Evolutionary conservation across 2,888 invertebrate species (phyloP).

Genomic region (Tineola bisselliella): DNA sequence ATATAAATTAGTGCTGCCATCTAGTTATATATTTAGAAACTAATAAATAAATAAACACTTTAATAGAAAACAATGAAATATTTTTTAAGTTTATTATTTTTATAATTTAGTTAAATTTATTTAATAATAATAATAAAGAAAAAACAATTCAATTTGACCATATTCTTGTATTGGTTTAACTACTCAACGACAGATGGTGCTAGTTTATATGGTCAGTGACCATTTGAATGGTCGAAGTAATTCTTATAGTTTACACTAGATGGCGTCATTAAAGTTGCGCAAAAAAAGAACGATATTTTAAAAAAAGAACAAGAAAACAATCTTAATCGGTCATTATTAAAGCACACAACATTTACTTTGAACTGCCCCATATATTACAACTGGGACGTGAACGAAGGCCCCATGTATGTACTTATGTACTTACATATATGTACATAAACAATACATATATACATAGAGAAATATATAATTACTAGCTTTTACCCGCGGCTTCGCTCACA

Average conservation of each 20-base stretch:
- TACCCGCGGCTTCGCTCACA: too few species aligned
- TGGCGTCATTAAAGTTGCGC: constrained; percentile 15
- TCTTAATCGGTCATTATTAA: neutral
- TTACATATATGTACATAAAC: too few species aligned
- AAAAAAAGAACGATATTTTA: neutral
- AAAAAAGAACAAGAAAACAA: neutral
- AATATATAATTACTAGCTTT: too few species aligned
- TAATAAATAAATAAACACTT: neutral
- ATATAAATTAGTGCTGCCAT: neutral
- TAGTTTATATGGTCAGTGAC: constrained; percentile 27
- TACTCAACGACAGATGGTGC: constrained; percentile 27
- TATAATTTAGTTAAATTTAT: too few species aligned
- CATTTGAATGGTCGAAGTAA: constrained; percentile 17
- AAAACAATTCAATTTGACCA: neutral
- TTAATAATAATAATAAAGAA: too few species aligned
- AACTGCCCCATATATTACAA: neutral
- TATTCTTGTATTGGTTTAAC: neutral
- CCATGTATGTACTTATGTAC: too few species aligned
- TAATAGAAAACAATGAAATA: too few species aligned
- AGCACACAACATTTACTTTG: neutral
- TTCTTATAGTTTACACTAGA: constrained; percentile 14
- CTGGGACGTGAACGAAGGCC: neutral
- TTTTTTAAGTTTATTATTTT: too few species aligned
- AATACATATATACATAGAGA: too few species aligned
- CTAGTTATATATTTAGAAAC: neutral